Conservation (phyloP, 2,888 invertebrate genomes). For the Panopea generosa region DNA sequence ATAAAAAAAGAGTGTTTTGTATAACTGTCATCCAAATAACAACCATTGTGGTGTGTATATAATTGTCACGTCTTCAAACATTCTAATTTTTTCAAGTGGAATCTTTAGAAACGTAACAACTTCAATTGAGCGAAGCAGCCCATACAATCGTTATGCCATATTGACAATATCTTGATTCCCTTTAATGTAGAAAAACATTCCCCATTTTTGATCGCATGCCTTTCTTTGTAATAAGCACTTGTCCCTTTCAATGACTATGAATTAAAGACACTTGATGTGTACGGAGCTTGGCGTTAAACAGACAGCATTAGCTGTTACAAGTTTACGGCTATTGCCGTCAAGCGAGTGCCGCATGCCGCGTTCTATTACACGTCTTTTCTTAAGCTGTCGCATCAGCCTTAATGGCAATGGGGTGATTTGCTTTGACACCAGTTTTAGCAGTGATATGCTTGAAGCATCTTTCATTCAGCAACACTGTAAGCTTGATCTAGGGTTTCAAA, state of each 20-base stretch:
- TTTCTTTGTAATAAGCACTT: conserved; percentile 56
- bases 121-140: no score
- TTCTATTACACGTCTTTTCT: conserved; percentile 36
- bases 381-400: conserved; percentile 19
- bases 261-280: conserved; percentile 58
- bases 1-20: no score
- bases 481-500: conserved; percentile 7
- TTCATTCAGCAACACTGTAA: conserved; percentile 1
- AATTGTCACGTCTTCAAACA: no score
- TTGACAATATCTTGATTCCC: no score
- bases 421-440: conserved; percentile 6
- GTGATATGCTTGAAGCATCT: neutral
- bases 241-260: conserved; percentile 52
- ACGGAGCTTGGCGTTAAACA: conserved; percentile 54
- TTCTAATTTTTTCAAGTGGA: neutral
- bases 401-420: conserved; percentile 13
- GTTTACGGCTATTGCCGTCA: conserved; percentile 50
- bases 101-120: no score
- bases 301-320: conserved; percentile 60
- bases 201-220: conserved; percentile 32
- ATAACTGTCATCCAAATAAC: no score
- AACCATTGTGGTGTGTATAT: no score
- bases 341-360: conserved; percentile 21
- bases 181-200: neutral
- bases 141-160: no score